Base-by-base conservation (phyloP, 1,140 invertebrate species). In the Drosophila sucinea region DNA sequence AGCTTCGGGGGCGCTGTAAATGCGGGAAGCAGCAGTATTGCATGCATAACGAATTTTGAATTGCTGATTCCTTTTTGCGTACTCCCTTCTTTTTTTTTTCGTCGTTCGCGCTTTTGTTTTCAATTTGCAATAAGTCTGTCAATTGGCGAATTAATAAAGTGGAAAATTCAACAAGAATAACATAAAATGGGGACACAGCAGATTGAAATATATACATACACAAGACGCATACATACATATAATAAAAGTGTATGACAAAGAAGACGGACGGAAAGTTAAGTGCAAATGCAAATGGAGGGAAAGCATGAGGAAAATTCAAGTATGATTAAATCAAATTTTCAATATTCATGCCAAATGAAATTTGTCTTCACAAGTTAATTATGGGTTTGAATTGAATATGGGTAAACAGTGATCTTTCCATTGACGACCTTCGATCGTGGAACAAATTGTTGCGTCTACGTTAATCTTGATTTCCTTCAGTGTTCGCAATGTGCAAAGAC, bases 121-220 rank as follows among this genome's bases (percentile, higher is more conserved):
- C 87, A 90, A 90, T 90, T 90, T 90, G 81, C 89, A 87, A 87
- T 90, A 90, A 90, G 89, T 90, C 84, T 89, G 90, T 91, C 90
- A 91, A 90, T 91, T 91, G 89, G 89, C 90, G 89, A 91, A 91
- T 90, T 91, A 91, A 91, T 89, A 91, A 91, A 91, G 71, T 91
- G 89, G 89, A 91, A 91, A 91, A 87, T 87, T 82, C 84, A 78
- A 73, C 77, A 83, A 67, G 44, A 51, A 51, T 51, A 51, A 51
- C 44, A 51, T 7, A 51, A 77, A 77, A 64, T 72, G 75, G 67
- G 61, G 44, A 51, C 44, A 51, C 44, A 51, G 70, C 64, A 78
- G 70, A 73, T 70, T 77, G 73, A 66, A 83, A 86, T 81, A 86
- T 60, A 60, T 35, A 61, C 58, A 60, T 41, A 60, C 62, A 44